A percentile compares a stretch with the other conserved stretches of the same genome.
These are phyloP conservation scores for Andrena hattorfiana DNA, from an alignment of 2,888 invertebrate genomes.

Conservation along the genomic window DNA sequence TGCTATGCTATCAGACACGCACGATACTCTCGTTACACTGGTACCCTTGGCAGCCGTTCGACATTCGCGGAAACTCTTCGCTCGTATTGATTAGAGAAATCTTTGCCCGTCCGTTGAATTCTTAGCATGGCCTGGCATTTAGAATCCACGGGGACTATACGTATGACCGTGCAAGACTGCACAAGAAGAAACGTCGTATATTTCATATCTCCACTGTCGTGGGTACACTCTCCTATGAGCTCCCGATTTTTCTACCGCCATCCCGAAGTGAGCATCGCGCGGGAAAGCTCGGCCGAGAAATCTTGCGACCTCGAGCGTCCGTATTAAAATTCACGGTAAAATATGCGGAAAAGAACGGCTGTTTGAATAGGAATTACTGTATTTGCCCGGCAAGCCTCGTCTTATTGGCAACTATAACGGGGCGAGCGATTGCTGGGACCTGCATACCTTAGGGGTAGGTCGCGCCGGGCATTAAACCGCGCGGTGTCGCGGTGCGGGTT, in stretches of 20 bases:
- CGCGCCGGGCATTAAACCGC: slow-evolving; percentile 70
- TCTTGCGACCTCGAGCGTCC: not conserved
- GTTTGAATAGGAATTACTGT: slow-evolving; percentile 47
- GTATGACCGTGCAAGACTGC: too few relatives aligned
- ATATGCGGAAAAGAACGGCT: slow-evolving; percentile 30
- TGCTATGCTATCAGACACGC: slow-evolving; percentile 57
- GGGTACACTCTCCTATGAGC: too few relatives aligned
- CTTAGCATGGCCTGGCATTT: not conserved
- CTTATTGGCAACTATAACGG: slow-evolving; percentile 58
- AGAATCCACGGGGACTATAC: too few relatives aligned
- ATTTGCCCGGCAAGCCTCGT: slow-evolving; percentile 21
- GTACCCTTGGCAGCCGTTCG: slow-evolving; percentile 18
- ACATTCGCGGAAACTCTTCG: slow-evolving; percentile 1
- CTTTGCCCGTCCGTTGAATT: not conserved
- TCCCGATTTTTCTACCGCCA: not conserved
- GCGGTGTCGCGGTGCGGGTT: too few relatives aligned
- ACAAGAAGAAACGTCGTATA: too few relatives aligned
- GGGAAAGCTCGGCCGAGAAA: slow-evolving; percentile 8
- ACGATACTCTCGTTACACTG: slow-evolving; percentile 52
- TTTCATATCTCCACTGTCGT: too few relatives aligned
- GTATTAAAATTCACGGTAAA: slow-evolving; percentile 36
- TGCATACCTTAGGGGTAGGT: slow-evolving; percentile 65
- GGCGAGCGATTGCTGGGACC: slow-evolving; percentile 65
- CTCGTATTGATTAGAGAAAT: not conserved
- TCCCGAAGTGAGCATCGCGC: not conserved